phyloP scores from a whole-genome alignment of 1,140 invertebrate species.

The Apis cerana region DNA sequence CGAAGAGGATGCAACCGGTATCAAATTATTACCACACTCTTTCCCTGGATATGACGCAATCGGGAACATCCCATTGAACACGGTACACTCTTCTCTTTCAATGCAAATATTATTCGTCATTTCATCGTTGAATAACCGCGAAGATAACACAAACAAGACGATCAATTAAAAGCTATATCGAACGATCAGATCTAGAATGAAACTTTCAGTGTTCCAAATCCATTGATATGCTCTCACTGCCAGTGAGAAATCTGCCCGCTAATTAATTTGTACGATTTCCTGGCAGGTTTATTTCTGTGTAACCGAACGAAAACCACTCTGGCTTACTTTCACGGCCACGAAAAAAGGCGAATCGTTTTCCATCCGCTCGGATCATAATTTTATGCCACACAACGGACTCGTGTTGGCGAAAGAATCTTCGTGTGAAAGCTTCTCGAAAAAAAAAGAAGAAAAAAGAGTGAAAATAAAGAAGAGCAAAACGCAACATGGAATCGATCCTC shows the following conservation, averaged over 20 bases:
- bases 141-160: background rate
- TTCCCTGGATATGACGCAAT: background rate
- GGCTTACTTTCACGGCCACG: slow-evolving; percentile 49
- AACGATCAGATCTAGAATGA: slow-evolving; percentile 2
- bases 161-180: background rate
- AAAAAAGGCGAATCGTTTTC: slow-evolving; percentile 34
- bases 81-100: background rate
- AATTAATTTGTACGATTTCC: slow-evolving; percentile 38
- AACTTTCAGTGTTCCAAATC: slow-evolving; percentile 44
- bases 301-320: slow-evolving; percentile 38
- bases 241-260: slow-evolving; percentile 31
- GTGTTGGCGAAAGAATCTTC: background rate
- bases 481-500: background rate
- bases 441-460: background rate
- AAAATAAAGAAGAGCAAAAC: background rate
- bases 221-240: background rate
- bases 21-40: background rate
- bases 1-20: slow-evolving; percentile 8
- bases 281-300: slow-evolving; percentile 37
- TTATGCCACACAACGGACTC: background rate
- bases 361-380: slow-evolving; percentile 18
- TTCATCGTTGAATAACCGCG: background rate
- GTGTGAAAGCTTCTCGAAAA: background rate
- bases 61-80: background rate
- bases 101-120: slow-evolving; percentile 8